phyloP scores from a whole-genome alignment of 2,888 invertebrate genomes.

The Argyresthia goedartella region DNA sequence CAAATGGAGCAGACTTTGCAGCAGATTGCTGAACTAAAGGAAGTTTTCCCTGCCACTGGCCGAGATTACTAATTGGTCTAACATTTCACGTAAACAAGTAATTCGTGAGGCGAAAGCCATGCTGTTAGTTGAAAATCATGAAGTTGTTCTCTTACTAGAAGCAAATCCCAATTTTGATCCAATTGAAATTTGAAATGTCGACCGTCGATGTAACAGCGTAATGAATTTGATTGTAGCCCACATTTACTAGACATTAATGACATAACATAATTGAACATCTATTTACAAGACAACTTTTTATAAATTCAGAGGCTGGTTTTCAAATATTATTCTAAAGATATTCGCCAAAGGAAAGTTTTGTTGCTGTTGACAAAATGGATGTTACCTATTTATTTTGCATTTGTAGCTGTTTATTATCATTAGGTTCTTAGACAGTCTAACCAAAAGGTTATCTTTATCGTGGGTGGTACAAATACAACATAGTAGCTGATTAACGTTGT shows the following conservation, averaged over 20 bases:
- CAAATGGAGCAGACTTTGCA: too few relatives aligned
- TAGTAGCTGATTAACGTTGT: neutral
- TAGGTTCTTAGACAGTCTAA: too few relatives aligned
- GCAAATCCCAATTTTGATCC: neutral
- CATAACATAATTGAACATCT: neutral
- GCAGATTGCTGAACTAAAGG: too few relatives aligned
- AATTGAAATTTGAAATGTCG: neutral
- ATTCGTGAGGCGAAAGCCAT: neutral
- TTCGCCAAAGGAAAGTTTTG: too few relatives aligned
- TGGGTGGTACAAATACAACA: neutral
- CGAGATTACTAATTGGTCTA: neutral
- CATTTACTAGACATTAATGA: neutral
- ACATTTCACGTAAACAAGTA: neutral
- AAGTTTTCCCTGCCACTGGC: neutral
- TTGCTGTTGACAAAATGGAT: too few relatives aligned
- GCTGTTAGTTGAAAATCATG: neutral
- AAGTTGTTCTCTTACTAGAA: neutral
- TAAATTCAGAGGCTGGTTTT: too few relatives aligned
- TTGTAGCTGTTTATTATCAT: too few relatives aligned
- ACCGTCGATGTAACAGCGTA: neutral
- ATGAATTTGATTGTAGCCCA: neutral
- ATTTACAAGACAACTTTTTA: neutral
- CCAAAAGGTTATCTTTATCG: conserved; percentile 2
- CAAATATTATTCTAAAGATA: too few relatives aligned
- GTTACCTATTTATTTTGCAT: too few relatives aligned